Evolutionary conservation across 2,797 vertebrate genomes (phyloP), one percentile per base, ranked within the genome.

Genomic region (Liasis olivaceus): DNA sequence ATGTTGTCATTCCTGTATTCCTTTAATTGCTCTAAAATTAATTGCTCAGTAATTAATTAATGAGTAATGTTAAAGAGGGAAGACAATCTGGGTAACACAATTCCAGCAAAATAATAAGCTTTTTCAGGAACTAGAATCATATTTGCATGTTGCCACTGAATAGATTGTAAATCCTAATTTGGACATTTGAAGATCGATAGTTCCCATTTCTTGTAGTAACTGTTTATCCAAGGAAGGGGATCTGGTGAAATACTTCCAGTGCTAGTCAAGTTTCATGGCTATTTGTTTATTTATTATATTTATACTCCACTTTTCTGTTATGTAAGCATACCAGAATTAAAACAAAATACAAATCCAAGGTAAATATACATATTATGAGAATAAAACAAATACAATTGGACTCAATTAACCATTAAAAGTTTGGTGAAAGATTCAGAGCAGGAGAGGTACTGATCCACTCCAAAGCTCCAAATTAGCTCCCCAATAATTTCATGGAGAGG

Each of bases 101-200:
- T 91, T 93, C 81, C 51, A 72, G 24, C 62, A 14, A 15, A 63
- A 2, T 31, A 69, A n/a, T 51, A 24, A 15, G 64, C 64, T 13
- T 31, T 59, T 9, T 14, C 59, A 64, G 87, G 77, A 72, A 36
- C 63, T 11, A 8, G 58, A 69, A 84, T 64, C 24, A 51, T 0
- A 77, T 93, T 94, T 90, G n/a, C 77, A 89, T 91, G 69, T 58
- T 64, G 90, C 60, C 87, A 5, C 31, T 42, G 84, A 91, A 89
- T 42, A 91, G 51, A 54, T 54, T 54, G 31, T 81, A 91, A 6
- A 89, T 59, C 31, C 51, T 60, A 11, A 5, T 64, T 63, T 66
- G 77, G 60, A 87, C 15, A 1, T 0, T 2, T 88, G 31, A 84
- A 86, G 72, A 36, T 8, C 66, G 89, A 66, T 51, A 5, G 56